Conservation (phyloP, 2,113 vertebrate genomes). For the Ivindomyrus marchei region DNA sequence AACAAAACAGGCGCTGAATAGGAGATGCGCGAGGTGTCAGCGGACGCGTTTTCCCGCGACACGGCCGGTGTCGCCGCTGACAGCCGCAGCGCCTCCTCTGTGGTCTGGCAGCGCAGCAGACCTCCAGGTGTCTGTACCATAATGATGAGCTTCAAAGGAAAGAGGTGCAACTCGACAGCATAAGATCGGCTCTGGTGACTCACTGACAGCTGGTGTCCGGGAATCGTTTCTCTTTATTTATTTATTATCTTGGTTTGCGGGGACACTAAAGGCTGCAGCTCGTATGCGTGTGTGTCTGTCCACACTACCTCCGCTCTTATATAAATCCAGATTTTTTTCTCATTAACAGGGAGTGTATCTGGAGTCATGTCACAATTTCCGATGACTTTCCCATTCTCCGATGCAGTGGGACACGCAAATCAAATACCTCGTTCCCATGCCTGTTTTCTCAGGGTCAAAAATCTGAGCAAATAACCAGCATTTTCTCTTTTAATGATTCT, state of each 20-base stretch:
- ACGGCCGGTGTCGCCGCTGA: neutral
- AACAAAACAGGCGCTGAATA: neutral
- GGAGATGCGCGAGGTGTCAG: neutral
- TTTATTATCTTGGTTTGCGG: neutral
- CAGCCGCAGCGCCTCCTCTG: neutral
- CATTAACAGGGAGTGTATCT: neutral
- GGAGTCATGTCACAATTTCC: neutral
- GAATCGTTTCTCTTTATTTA: neutral
- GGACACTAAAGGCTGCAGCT: neutral
- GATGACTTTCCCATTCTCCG: neutral
- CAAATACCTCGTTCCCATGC: neutral
- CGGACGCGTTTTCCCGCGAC: neutral
- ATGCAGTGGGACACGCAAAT: neutral
- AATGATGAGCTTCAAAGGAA: conserved; percentile 17
- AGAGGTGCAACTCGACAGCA: conserved; percentile 9
- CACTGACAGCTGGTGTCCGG: conserved; percentile 14
- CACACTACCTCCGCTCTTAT: neutral
- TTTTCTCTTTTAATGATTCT: neutral
- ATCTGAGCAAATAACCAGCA: neutral
- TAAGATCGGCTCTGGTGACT: neutral
- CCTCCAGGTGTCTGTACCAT: conserved; percentile 12
- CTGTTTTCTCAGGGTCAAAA: neutral
- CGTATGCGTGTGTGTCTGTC: neutral
- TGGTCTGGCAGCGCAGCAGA: conserved; percentile 2
- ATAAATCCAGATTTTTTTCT: neutral